Percentiles rank a stretch among this genome's conserved stretches.
phyloP scores from a whole-genome alignment of 2,888 invertebrate species.

The Agapetus fuscipes region DNA sequence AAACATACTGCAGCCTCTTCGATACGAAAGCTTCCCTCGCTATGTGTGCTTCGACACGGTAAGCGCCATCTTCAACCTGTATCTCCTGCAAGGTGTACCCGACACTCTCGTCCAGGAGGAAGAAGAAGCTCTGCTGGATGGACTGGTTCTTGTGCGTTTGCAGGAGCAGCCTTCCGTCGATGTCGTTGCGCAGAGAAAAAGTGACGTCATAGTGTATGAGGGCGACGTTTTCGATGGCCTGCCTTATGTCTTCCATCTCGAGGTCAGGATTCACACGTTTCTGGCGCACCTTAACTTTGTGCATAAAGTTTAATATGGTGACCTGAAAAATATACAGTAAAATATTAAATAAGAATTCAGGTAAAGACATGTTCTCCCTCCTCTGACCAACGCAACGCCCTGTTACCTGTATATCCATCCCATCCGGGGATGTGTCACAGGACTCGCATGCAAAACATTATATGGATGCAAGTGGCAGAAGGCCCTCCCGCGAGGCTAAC shows the following conservation, averaged over 20 bases:
- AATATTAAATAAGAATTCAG: too few relatives aligned
- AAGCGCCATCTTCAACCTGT: constrained; percentile 32
- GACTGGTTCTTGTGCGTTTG: constrained; percentile 48
- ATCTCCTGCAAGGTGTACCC: constrained; percentile 31
- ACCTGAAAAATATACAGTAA: constrained; percentile 32
- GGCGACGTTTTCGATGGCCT: constrained; percentile 50
- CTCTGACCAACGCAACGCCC: too few relatives aligned
- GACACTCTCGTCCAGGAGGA: constrained; percentile 32
- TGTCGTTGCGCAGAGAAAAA: constrained; percentile 59
- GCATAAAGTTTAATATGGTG: constrained; percentile 54
- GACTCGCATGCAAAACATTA: too few relatives aligned
- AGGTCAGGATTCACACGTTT: constrained; percentile 40
- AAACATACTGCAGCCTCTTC: constrained; percentile 51
- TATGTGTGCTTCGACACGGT: constrained; percentile 48
- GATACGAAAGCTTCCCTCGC: constrained; percentile 36
- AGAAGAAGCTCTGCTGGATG: constrained; percentile 42
- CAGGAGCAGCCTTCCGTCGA: constrained; percentile 46
- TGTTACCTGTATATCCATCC: too few relatives aligned
- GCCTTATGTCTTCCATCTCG: constrained; percentile 51
- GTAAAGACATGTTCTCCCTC: too few relatives aligned
- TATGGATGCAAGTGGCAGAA: too few relatives aligned
- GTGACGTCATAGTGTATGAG: constrained; percentile 56
- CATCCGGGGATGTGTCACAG: too few relatives aligned
- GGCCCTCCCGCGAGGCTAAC: too few relatives aligned
- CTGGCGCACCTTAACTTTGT: constrained; percentile 52